Evolutionary conservation across 2,888 invertebrate species (phyloP).

Genomic region (Camponotus fellah): DNA sequence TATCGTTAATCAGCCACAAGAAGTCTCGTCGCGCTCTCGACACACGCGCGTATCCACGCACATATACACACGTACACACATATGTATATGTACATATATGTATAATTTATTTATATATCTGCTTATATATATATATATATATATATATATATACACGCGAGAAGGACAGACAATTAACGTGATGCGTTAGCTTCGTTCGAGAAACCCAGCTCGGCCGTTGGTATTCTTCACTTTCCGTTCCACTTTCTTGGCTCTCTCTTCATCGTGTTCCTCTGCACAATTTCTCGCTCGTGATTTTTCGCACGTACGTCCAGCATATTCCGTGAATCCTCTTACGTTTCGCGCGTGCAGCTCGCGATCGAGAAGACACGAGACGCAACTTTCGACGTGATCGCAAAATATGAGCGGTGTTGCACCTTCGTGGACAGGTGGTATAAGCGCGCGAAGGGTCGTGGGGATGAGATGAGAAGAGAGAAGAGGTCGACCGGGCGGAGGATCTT

Average conservation of each 20-base stretch:
- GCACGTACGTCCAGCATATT: conserved; percentile 18
- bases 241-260: conserved; percentile 46
- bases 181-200: conserved; percentile 67
- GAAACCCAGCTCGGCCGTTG: conserved; percentile 67
- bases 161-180: conserved; percentile 65
- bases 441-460: conserved; percentile 54
- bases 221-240: conserved; percentile 59
- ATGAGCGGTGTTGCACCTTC: conserved; percentile 8
- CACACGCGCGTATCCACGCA: conserved; percentile 54
- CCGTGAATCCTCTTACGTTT: conserved; percentile 36
- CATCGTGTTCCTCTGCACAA: conserved; percentile 30
- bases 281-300: conserved; percentile 23
- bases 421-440: conserved; percentile 13
- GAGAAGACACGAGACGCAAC: conserved; percentile 29
- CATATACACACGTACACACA: conserved; percentile 63
- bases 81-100: conserved; percentile 60
- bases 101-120: conserved; percentile 55
- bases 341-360: conserved; percentile 22
- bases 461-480: conserved; percentile 49
- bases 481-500: conserved; percentile 44
- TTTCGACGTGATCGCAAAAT: background rate
- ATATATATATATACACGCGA: conserved; percentile 59
- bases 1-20: conserved; percentile 24
- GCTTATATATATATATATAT: conserved; percentile 57
- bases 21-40: conserved; percentile 26